These are phyloP conservation scores for Antechinus stuartii DNA, from an alignment of 2,113 vertebrate genomes.

Conservation along the genomic window DNA sequence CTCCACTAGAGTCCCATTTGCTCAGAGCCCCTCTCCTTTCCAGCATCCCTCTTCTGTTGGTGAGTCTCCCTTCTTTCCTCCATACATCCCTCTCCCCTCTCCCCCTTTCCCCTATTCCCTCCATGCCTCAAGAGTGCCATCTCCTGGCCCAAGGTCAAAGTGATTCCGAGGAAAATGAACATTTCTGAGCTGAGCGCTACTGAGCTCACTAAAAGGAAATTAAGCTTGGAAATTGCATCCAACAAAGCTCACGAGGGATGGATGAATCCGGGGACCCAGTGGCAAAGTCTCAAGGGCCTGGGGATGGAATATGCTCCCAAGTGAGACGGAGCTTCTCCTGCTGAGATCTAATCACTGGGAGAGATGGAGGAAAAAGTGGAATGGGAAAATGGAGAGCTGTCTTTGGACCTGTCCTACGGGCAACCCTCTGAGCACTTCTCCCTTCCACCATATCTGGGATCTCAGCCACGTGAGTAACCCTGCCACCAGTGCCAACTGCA, in stretches of 20 bases:
- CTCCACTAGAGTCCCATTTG: neutral
- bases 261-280: neutral
- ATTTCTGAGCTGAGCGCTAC: neutral
- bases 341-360: neutral
- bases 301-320: neutral
- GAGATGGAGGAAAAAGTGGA: neutral
- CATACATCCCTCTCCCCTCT: neutral
- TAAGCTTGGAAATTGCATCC: neutral
- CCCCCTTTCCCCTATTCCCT: neutral
- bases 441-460: neutral
- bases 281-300: neutral
- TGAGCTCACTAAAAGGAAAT: neutral
- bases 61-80: neutral
- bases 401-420: neutral
- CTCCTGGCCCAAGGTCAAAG: neutral
- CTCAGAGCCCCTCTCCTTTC: constrained; percentile 2
- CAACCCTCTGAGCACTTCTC: neutral
- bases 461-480: neutral
- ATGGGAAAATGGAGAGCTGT: neutral
- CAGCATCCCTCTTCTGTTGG: neutral
- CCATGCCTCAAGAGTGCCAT: constrained; percentile 40
- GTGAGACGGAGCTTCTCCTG: neutral
- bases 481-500: neutral
- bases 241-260: neutral
- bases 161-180: neutral